Conservation (phyloP, 2,113 vertebrate genomes). For the Anoura caudifer region DNA sequence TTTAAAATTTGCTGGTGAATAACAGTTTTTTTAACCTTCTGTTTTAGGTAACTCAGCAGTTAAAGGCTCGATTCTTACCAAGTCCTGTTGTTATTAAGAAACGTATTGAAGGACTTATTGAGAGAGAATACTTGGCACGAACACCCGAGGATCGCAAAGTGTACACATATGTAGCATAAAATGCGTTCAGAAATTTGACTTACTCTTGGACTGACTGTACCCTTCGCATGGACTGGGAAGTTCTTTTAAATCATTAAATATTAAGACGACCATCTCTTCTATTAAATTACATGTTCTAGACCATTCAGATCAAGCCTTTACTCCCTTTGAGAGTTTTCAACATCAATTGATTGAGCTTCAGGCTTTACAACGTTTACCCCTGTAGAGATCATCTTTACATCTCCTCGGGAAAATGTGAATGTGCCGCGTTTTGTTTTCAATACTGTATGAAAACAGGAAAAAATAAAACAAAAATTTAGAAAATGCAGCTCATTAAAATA, state of each 20-base stretch:
- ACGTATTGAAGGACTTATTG: conserved; percentile 99
- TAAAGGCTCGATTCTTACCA: conserved; percentile 95
- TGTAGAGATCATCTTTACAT: conserved; percentile 95
- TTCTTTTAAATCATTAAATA: conserved; percentile 93
- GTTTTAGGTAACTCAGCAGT: conserved; percentile 95
- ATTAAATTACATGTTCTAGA: conserved; percentile 92
- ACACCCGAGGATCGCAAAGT: conserved; percentile 98
- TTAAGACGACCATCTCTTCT: conserved; percentile 88
- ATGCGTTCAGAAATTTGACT: conserved; percentile 83
- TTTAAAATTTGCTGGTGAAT: background rate
- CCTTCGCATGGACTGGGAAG: conserved; percentile 95
- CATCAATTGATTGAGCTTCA: conserved; percentile 92
- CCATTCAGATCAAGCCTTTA: conserved; percentile 91
- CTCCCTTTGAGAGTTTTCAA: conserved; percentile 92
- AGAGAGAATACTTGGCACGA: conserved; percentile 99
- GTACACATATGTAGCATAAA: conserved; percentile 98
- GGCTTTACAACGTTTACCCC: conserved; percentile 93
- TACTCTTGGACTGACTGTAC: conserved; percentile 91
- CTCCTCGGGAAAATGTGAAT: conserved; percentile 98
- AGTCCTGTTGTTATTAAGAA: conserved; percentile 99
- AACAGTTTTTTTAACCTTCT: conserved; percentile 45
- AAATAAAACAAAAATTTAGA: conserved; percentile 87
- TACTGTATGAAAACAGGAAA: conserved; percentile 93
- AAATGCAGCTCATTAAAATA: conserved; percentile 90
- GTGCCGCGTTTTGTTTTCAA: conserved; percentile 95